Percentiles rank a stretch among this genome's conserved stretches.
phyloP scores from a whole-genome alignment of 2,888 invertebrate species.

The Eristalis intricaria region DNA sequence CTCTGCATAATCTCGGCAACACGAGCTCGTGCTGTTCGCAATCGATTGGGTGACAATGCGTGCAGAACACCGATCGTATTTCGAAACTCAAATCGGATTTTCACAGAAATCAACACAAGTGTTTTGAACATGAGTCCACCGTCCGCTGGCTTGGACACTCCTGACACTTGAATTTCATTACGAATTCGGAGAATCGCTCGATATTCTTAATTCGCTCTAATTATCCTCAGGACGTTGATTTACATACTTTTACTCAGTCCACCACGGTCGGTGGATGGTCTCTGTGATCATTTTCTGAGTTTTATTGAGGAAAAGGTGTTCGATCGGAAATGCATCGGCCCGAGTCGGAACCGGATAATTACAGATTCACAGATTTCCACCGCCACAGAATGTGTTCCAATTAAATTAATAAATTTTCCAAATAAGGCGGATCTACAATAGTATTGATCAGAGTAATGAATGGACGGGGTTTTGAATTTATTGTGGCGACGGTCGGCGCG shows the following conservation, averaged over 20 bases:
- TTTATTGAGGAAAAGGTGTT: slow-evolving; percentile 22
- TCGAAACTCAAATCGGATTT: slow-evolving; percentile 59
- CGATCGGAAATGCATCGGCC: slow-evolving; percentile 27
- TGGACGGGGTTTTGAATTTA: slow-evolving; percentile 40
- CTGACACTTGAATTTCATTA: slow-evolving; percentile 11
- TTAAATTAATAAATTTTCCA: slow-evolving; percentile 64
- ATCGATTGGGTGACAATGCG: slow-evolving; percentile 35
- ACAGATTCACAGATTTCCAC: slow-evolving; percentile 48
- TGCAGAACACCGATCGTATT: slow-evolving; percentile 17
- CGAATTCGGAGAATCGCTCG: slow-evolving; percentile 29
- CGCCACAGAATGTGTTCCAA: slow-evolving; percentile 46
- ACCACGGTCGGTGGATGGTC: slow-evolving; percentile 19
- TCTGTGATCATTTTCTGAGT: slow-evolving; percentile 44
- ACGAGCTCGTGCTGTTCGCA: slow-evolving; percentile 42
- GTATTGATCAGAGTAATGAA: slow-evolving; percentile 28
- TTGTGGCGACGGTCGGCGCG: slow-evolving; percentile 23
- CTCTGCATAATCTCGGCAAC: slow-evolving; percentile 46
- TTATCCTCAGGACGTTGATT: slow-evolving; percentile 30
- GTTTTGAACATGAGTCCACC: slow-evolving; percentile 7
- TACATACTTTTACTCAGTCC: slow-evolving; percentile 38
- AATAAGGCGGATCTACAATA: slow-evolving; percentile 39
- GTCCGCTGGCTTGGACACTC: neutral
- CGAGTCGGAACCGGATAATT: slow-evolving; percentile 48
- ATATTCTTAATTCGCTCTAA: slow-evolving; percentile 29
- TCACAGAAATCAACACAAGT: slow-evolving; percentile 19